Evolutionary conservation across 2,888 invertebrate genomes (phyloP).

Genomic region (Apamea anceps): DNA sequence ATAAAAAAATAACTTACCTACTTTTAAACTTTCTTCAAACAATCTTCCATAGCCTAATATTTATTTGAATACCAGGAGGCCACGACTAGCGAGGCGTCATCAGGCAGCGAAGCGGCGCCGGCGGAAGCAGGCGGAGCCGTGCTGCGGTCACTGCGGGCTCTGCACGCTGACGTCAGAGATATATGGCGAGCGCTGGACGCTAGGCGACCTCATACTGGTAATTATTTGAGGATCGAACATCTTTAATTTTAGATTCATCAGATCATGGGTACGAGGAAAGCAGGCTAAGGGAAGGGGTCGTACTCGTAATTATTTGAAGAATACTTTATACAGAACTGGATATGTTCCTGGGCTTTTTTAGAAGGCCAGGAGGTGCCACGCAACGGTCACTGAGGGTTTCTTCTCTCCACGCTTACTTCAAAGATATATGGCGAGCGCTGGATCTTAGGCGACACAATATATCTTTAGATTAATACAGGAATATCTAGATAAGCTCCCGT

Average conservation of each 20-base stretch:
- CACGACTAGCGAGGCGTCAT: constrained; percentile 81
- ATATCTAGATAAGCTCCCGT: too few species aligned
- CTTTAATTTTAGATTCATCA: not conserved
- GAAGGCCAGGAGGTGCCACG: too few species aligned
- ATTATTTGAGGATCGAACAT: not conserved
- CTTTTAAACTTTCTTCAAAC: not conserved
- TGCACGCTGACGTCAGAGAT: constrained; percentile 80
- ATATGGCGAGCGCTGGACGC: constrained; percentile 81
- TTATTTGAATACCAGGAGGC: constrained; percentile 72
- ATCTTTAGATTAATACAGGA: not conserved
- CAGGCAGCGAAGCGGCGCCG: constrained; percentile 74
- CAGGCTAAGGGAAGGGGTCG: not conserved
- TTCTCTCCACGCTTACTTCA: too few species aligned
- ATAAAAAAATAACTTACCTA: not conserved
- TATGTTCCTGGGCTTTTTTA: too few species aligned
- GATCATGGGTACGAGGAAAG: not conserved
- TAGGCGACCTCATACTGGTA: constrained; percentile 73
- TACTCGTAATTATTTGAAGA: too few species aligned
- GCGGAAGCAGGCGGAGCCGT: constrained; percentile 80
- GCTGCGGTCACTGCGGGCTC: constrained; percentile 77
- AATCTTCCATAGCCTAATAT: not conserved
- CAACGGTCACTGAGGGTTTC: too few species aligned
- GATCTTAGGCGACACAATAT: too few species aligned
- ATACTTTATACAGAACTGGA: too few species aligned
- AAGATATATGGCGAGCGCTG: too few species aligned